Evolutionary conservation across 1,140 invertebrate species (phyloP).

Genomic region (Lethrus apterus): DNA sequence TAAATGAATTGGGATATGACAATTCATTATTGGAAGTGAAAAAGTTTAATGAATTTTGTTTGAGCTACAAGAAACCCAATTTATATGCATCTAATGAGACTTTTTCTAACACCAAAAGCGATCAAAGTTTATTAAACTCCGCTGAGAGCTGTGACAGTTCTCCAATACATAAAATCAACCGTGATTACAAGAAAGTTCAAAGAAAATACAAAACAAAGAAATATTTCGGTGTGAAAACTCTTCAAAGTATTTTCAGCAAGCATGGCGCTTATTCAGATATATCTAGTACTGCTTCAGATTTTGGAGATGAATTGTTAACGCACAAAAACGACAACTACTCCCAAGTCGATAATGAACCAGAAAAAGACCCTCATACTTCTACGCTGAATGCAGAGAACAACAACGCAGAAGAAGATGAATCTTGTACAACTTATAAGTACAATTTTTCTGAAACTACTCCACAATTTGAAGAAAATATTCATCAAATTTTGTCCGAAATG

Average conservation of each 20-base stretch:
- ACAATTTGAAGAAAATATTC: conserved; percentile 40
- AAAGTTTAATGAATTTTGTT: conserved; percentile 21
- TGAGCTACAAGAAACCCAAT: conserved; percentile 15
- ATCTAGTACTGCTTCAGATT: conserved; percentile 37
- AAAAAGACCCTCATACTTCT: not conserved
- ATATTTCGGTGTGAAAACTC: conserved; percentile 41
- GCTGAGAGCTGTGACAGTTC: conserved; percentile 37
- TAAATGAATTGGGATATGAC: conserved; percentile 1
- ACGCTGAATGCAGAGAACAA: conserved; percentile 1
- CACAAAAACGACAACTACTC: conserved; percentile 5
- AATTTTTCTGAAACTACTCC: conserved; percentile 31
- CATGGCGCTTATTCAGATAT: conserved; percentile 40
- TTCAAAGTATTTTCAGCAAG: conserved; percentile 42
- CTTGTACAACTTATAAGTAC: conserved; percentile 11
- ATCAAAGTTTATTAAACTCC: conserved; percentile 38
- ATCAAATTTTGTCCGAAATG: conserved; percentile 38
- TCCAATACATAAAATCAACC: conserved; percentile 32
- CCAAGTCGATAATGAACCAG: conserved; percentile 6
- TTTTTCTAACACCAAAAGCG: conserved; percentile 37
- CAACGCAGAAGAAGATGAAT: conserved; percentile 1
- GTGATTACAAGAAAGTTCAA: conserved; percentile 35
- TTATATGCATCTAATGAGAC: conserved; percentile 34
- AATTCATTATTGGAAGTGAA: conserved; percentile 17
- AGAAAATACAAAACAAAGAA: conserved; percentile 37
- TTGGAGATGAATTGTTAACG: conserved; percentile 28